Evolutionary conservation across 2,797 vertebrate species (phyloP).

Genomic region (Notoglanidium macrostoma): DNA sequence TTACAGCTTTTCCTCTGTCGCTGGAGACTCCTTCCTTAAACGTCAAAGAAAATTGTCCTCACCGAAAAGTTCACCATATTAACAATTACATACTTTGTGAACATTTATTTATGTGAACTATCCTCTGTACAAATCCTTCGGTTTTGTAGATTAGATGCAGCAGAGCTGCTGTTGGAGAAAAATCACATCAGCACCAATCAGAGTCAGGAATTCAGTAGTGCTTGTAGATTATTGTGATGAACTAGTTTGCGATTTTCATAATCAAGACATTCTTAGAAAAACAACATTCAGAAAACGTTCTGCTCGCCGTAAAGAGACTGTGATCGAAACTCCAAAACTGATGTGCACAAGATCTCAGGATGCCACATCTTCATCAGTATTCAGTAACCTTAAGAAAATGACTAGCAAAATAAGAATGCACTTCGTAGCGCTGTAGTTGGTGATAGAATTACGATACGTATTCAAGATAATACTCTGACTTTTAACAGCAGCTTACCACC

Average conservation of each 20-base stretch:
- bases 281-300: not conserved
- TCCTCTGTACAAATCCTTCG: not conserved
- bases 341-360: not conserved
- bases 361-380: not conserved
- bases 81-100: not conserved
- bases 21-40: not conserved
- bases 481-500: not conserved
- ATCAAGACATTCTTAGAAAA: not conserved
- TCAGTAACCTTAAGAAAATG: not conserved
- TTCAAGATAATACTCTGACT: not conserved
- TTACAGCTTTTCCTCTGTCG: not conserved
- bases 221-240: not conserved
- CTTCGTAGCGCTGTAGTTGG: not conserved
- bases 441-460: not conserved
- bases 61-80: too few relatives aligned
- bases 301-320: not conserved
- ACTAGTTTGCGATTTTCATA: not conserved
- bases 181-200: not conserved
- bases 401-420: not conserved
- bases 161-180: not conserved
- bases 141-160: not conserved
- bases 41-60: not conserved
- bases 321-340: not conserved
- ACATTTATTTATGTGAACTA: not conserved
- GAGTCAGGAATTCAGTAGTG: not conserved